Evolutionary conservation across 1,140 invertebrate genomes (phyloP).

Genomic region (Hyles euphorbiae): DNA sequence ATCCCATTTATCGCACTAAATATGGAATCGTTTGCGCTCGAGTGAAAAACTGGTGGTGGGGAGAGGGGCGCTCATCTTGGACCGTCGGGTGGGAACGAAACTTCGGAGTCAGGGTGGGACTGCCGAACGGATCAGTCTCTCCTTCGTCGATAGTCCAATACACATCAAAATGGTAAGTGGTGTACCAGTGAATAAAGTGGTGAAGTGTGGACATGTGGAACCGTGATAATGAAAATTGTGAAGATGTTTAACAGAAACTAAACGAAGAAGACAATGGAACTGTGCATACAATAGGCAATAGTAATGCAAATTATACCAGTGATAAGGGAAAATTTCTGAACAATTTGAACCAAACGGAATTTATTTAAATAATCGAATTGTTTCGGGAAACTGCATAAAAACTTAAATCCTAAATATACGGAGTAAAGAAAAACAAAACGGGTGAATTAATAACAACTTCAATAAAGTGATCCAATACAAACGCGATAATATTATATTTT

Average conservation of each 20-base stretch:
- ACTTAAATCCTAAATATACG: background rate
- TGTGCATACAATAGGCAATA: too few species aligned
- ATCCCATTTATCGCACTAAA: conserved; percentile 61
- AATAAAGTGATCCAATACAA: too few species aligned
- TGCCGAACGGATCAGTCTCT: conserved; percentile 68
- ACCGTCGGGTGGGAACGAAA: conserved; percentile 33
- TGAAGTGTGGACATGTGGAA: conserved; percentile 24
- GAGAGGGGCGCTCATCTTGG: conserved; percentile 41
- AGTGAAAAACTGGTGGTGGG: conserved; percentile 13
- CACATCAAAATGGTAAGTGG: conserved; percentile 69
- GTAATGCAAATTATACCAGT: too few species aligned
- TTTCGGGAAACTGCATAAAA: background rate
- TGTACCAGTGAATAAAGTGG: conserved; percentile 40
- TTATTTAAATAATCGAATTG: too few species aligned
- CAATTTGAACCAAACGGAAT: too few species aligned
- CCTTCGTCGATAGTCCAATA: conserved; percentile 61
- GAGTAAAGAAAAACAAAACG: background rate
- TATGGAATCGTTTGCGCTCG: conserved; percentile 52
- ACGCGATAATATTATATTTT: too few species aligned
- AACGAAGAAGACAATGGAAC: background rate
- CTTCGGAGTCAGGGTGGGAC: conserved; percentile 71
- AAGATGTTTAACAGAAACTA: background rate
- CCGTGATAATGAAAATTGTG: conserved; percentile 1
- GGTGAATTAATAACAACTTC: too few species aligned
- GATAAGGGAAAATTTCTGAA: too few species aligned